Evolutionary conservation across 2,113 vertebrate species (phyloP), one percentile per base, ranked within the genome.

Genomic region (Jaculus jaculus): DNA sequence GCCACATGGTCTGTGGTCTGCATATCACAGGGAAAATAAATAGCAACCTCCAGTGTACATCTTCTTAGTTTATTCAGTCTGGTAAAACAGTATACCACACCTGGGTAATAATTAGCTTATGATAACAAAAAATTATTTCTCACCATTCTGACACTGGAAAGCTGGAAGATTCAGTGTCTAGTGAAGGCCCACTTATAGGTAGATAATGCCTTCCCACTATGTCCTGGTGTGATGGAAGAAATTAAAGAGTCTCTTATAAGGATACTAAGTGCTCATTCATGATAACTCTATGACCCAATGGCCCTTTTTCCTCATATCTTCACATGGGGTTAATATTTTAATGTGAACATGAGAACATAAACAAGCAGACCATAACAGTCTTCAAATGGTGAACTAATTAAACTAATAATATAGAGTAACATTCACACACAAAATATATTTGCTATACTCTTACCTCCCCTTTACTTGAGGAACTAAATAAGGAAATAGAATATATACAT

Each of bases 391-490:
- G 42, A 47, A 47, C 42, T 47, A 47, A 8, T 47, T 47, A 47
- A 47, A 47, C 42, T 47, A 47, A 47, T 47, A 47, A 47, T 47
- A 47, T 47, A 8, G 42, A 47, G 42, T 47, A 47, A 47, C 42
- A 47, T 47, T 47, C 42, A 47, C 42, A 47, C 42, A 47, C 8
- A 47, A 93, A 69, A 72, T 87, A 68, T 54, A 78, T 82, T 83
- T 90, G 24, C 24, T 65, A 8, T 37, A 90, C 9, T 94, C 42
- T 95, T 6, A 87, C 68, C 4, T 66, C 87, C 26, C n/a, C 24
- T 94, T 80, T 87, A 74, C 75, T 89, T 83, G 34, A 85, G 21
- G 26, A 89, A 60, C 18, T 91, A 84, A 88, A 80, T 30, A 17
- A 18, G 66, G 24, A 84, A 26, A 65, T 0, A 75, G 73, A 86